Evolutionary conservation across 2,888 invertebrate genomes (phyloP).

Genomic region (Epirrhoe alternata): DNA sequence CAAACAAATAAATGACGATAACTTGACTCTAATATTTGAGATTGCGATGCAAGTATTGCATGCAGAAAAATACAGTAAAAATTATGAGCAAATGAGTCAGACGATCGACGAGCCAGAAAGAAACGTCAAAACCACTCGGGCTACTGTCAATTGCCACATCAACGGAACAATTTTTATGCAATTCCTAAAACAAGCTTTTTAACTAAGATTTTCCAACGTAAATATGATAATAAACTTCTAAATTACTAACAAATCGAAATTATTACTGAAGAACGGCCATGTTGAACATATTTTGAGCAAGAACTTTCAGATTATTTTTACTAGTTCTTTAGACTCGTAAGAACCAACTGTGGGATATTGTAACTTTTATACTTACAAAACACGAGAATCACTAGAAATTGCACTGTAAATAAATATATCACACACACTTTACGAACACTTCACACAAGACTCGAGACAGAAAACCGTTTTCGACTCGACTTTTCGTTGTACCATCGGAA

Average conservation of each 20-base stretch:
- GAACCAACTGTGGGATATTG: constrained; percentile 20
- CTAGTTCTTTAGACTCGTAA: constrained; percentile 15
- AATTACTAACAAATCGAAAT: constrained; percentile 43
- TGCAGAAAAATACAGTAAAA: constrained; percentile 9
- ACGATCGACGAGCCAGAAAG: constrained; percentile 49
- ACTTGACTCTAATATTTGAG: not conserved
- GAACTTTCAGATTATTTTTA: constrained; percentile 42
- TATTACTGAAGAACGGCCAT: constrained; percentile 77
- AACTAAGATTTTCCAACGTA: not conserved
- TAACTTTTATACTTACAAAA: constrained; percentile 70
- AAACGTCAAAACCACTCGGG: constrained; percentile 75
- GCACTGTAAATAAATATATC: constrained; percentile 67
- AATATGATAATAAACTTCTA: constrained; percentile 11
- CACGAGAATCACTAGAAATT: constrained; percentile 68
- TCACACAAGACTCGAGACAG: constrained; percentile 81
- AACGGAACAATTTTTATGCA: constrained; percentile 56
- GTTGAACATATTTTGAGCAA: constrained; percentile 73
- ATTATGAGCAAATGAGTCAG: constrained; percentile 70
- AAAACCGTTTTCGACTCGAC: constrained; percentile 70
- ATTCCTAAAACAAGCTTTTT: constrained; percentile 4
- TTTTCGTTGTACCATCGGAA: constrained; percentile 24
- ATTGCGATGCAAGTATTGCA: constrained; percentile 44
- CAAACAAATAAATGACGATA: not conserved
- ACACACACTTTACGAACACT: constrained; percentile 77
- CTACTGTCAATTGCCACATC: constrained; percentile 82